Percentiles rank a stretch among this genome's conserved stretches.
These are phyloP conservation scores for Pantherophis alleghaniensis DNA, from an alignment of 2,797 vertebrate genomes.

Conservation along the genomic window DNA sequence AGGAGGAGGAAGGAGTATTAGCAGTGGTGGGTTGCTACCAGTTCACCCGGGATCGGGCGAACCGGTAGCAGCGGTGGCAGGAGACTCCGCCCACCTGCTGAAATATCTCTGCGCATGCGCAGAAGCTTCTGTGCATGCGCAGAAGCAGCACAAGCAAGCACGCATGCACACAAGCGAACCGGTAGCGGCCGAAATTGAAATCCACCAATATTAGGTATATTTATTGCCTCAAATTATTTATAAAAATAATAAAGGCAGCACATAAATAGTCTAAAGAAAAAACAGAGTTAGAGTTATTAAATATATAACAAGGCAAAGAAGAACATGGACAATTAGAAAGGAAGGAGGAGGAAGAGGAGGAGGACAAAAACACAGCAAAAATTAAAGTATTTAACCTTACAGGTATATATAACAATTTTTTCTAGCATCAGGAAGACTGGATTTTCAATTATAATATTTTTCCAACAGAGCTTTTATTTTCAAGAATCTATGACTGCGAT, in stretches of 20 bases:
- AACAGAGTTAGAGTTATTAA: background rate
- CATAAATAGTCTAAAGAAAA: background rate
- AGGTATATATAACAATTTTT: background rate
- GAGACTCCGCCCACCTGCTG: no score
- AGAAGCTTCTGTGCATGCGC: no score
- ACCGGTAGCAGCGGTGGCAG: no score
- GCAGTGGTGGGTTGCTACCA: no score
- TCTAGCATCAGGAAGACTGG: background rate
- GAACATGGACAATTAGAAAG: background rate
- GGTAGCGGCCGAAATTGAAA: no score
- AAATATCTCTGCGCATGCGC: no score
- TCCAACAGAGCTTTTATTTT: background rate
- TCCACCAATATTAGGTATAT: no score
- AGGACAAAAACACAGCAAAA: background rate
- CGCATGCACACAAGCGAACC: no score
- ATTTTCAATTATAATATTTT: background rate
- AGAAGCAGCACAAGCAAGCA: no score
- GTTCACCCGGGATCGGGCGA: no score
- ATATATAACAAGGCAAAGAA: background rate
- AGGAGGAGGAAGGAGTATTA: no score
- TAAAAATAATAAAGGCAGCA: background rate
- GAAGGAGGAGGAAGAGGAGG: background rate
- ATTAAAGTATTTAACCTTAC: background rate
- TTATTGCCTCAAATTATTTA: no score
- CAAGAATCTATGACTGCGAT: background rate